Percentiles rank a stretch among this genome's conserved stretches.
Evolutionary conservation across 2,113 vertebrate genomes (phyloP).

Genomic region (Pelvicachromis taeniatus): DNA sequence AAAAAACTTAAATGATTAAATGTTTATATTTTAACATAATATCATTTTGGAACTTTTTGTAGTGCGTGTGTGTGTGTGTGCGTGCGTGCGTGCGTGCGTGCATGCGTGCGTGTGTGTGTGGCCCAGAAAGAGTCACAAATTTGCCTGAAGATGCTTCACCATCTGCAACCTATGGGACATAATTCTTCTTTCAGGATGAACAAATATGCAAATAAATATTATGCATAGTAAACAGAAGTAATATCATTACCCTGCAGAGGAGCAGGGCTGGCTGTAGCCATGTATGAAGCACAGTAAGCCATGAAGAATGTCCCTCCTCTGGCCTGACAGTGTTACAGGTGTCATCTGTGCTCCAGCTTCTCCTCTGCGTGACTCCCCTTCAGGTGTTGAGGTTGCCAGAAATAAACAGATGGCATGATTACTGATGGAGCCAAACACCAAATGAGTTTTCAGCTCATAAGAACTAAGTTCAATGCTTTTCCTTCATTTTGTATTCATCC

Average conservation of each 20-base stretch:
- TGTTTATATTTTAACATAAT: not conserved
- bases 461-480: not conserved
- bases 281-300: not conserved
- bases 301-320: not conserved
- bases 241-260: not conserved
- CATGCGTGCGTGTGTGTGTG: not conserved
- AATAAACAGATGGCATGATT: slow-evolving; percentile 12
- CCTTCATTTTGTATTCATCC: not conserved
- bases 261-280: not conserved
- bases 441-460: not conserved
- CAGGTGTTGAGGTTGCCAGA: not conserved
- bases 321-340: not conserved
- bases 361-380: not conserved
- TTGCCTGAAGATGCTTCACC: not conserved
- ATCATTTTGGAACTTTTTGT: not conserved
- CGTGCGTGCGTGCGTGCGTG: not conserved
- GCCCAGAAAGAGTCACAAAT: not conserved
- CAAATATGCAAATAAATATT: not conserved
- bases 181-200: not conserved
- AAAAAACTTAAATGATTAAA: not conserved
- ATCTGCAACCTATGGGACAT: not conserved
- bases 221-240: not conserved
- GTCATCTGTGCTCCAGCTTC: not conserved
- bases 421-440: not conserved
- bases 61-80: not conserved